Evolutionary conservation across 2,888 invertebrate species (phyloP), one percentile per base, ranked within the genome.

Genomic region (Drosophila suboccidentalis): DNA sequence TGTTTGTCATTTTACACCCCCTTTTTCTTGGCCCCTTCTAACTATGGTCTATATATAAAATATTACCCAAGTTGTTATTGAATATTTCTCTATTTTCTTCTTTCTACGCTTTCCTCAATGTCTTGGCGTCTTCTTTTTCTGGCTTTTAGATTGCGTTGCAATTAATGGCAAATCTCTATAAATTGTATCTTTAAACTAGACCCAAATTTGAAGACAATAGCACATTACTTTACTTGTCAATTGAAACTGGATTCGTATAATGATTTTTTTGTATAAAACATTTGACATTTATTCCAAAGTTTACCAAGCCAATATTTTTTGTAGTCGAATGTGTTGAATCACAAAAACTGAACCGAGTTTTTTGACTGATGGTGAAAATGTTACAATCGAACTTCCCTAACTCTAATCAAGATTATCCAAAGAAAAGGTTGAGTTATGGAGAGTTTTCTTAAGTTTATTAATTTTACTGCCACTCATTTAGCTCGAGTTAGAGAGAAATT

Each of bases 151-250:
- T 22, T 51, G 46, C 58, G 47, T 29, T 47, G 26, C 38, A 58
- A 47, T 17, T 55, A 43, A 11, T 58, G 26, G 36, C 57, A 36
- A 58, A 46, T 49, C 39, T 59, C 38, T 49, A 19, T 10, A 59
- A 60, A 36, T 60, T 59, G 19, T 43, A 36, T 38, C 26, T 41
- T 58, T 36, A 3, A 64, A 55, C 49, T 57, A 44, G 9, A 29
- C 13, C 17, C 29, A 58, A 71, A 58, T 34, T 43, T 32, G 29
- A 63, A 11, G 55, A 64, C 78, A 67, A 49, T 57, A 68, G 53
- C 49, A 77, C 78, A 58, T 69, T 78, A 73, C 78, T 73, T 80
- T 64, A 80, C 51, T 78, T 76, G 66, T 80, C 73, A 78, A 53
- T 44, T 17, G 29, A 36, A 36, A 39, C 22, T 26, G 41, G 6